Evolutionary conservation across 92 coral and sea anemone species (phyloP), one percentile per base, ranked within the genome.

Genomic region (Heliopora coerulea): DNA sequence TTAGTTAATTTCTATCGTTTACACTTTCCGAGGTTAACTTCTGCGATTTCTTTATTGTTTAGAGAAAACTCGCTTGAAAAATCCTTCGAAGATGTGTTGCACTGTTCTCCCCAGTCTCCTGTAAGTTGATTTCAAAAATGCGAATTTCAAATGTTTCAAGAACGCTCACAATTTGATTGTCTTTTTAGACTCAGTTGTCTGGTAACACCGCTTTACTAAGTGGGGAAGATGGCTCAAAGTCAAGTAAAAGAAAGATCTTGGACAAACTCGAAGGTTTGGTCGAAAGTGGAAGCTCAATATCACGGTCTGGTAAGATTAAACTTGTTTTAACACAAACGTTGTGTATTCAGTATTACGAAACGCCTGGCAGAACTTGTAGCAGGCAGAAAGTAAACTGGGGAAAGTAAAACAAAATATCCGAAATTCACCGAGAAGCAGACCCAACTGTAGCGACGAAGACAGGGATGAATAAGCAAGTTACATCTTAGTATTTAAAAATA

Each of bases 221-320:
- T 15, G 44, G 32, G 32, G 56, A 65, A 35, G 33, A 37, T 8
- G 18, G 32, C 21, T 25, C 54, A 8, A 65, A 65, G 20, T 65
- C 72, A 8, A 65, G 25, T 23, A 65, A 62, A 18, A 62, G 49
- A 65, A 30, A 30, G 34, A 65, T 65, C 18, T 25, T 40, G 6
- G 41, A 65, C 30, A 65, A 40, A 29, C 32, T 65, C 30, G 72
- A 41, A 65, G 72, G 56, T 8, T 39, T 40, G 72, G 32, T 39
- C 15, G 72, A 65, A 6, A 65, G 72, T 65, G 72, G 72, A 25
- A 65, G 56, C 20, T 65, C 72, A 21, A 65, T 65, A 0, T 65
- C 72, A 12, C 72, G 54, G 8, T 65, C 72, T 8, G 72, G 72
- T 65, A 25, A 10, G 37, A 46, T 8, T 21, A 27, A 58, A n/a